Base-by-base conservation (phyloP, 1,140 invertebrate species). In the Papilio dardanus region DNA sequence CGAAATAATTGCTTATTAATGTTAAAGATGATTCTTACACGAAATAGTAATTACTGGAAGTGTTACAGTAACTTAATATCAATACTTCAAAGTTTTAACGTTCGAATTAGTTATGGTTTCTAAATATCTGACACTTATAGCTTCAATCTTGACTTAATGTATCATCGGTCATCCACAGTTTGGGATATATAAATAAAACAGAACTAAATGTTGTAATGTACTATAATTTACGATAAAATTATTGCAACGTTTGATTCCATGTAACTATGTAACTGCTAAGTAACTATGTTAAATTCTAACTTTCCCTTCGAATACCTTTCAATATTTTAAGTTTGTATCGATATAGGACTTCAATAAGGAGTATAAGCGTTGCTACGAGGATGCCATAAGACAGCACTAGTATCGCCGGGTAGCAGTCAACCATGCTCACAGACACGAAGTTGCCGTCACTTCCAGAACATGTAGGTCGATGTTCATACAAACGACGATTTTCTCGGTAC, bases 381-480 rank as follows among this genome's bases (percentile, higher is more conserved):
- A 85, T 81, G 16, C 94, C 95, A 67, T 94, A 94, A 0, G 84
- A 84, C 8, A 94, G 76, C 35, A 92, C 84, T 6, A 94, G 74
- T 7, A 94, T 75, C 14, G 94, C 92, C 4, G 94, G 92, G 58
- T 91, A 90, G 24, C 93, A 94, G 77, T 95, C 95, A 0, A 93
- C 90, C 78, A 95, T 92, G 66, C 95, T 95, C 19, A 95, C 95
- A n/a, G 94, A 95, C 21, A 95, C 84, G 71, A 95, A 95, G 35
- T 87, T 94, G 2, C 88, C 86, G 42, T 93, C 94, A 65, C 86
- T 86, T 7, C 92, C 93, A 0, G 85, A 80, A 79, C 95, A 96
- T 40, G 87, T 84, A 2, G 96, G 95, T 79, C 95, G 95, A 67
- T 94, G 94, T 21, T 94, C 94, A 80, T 95, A 96, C 7, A 96